Conservation (phyloP, 2,888 invertebrate genomes). For the Leucoma salicis region DNA sequence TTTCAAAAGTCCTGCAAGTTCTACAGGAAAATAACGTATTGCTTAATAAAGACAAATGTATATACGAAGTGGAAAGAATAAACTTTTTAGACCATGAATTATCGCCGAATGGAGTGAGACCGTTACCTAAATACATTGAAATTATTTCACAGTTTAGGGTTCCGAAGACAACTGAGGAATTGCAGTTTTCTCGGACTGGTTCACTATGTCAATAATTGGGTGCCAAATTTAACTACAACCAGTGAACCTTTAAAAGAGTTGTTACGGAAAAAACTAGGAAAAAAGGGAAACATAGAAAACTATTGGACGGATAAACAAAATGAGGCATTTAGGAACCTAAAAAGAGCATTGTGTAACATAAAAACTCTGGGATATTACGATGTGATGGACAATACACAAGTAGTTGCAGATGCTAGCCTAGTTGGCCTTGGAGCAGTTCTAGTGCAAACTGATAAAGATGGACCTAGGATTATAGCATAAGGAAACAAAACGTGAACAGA, state of each 20-base stretch:
- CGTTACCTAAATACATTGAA: constrained; percentile 4
- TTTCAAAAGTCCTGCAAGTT: background rate
- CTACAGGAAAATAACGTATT: constrained; percentile 1
- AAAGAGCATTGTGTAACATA: too few relatives aligned
- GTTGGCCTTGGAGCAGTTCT: background rate
- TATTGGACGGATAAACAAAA: too few relatives aligned
- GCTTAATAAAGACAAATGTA: constrained; percentile 3
- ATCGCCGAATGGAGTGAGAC: background rate
- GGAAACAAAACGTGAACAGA: constrained; percentile 4
- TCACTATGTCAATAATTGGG: constrained; percentile 20
- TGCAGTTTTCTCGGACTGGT: constrained; percentile 34
- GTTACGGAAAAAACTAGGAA: background rate
- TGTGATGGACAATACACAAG: background rate
- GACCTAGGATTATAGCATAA: background rate
- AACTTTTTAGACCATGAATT: constrained; percentile 6
- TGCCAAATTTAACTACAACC: constrained; percentile 2
- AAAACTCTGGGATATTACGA: background rate
- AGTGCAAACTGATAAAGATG: background rate
- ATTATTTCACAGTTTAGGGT: constrained; percentile 11
- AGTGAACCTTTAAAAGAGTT: constrained; percentile 6
- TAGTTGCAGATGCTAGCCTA: background rate
- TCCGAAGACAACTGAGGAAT: constrained; percentile 24
- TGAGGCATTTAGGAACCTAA: too few relatives aligned
- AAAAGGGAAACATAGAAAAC: too few relatives aligned
- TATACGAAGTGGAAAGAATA: background rate